Conservation (phyloP, 2,113 vertebrate genomes). For the Vulpes lagopus region DNA sequence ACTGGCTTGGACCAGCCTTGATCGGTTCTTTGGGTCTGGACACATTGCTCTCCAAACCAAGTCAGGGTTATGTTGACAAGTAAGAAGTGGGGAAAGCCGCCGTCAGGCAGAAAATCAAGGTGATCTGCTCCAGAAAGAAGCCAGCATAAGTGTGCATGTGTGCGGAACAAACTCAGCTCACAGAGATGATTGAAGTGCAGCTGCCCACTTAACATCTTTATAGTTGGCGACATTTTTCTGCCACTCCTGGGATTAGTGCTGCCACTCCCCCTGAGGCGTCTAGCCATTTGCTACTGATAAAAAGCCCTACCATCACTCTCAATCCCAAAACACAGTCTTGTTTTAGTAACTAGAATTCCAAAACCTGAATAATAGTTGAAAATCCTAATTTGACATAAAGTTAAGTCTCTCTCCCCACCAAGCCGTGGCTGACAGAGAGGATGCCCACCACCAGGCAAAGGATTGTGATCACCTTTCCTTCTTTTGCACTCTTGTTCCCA, state of each 20-base stretch:
- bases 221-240: neutral
- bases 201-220: neutral
- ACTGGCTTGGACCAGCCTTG: neutral
- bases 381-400: neutral
- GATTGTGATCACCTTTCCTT: neutral
- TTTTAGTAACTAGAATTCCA: neutral
- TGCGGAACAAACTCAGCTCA: neutral
- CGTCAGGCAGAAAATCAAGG: neutral
- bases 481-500: neutral
- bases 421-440: neutral
- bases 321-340: neutral
- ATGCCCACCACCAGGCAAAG: neutral
- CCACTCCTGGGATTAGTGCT: neutral
- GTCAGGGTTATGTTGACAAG: neutral
- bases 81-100: neutral
- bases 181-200: neutral
- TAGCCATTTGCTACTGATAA: neutral
- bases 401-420: neutral
- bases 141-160: rapidly evolving
- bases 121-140: neutral
- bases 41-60: neutral
- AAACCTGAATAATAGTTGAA: neutral
- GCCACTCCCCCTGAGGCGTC: neutral
- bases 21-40: neutral
- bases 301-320: neutral